A percentile compares a stretch with the other conserved stretches of the same genome.
phyloP scores from a whole-genome alignment of 1,140 invertebrate genomes.

The Sarcophaga bullata region DNA sequence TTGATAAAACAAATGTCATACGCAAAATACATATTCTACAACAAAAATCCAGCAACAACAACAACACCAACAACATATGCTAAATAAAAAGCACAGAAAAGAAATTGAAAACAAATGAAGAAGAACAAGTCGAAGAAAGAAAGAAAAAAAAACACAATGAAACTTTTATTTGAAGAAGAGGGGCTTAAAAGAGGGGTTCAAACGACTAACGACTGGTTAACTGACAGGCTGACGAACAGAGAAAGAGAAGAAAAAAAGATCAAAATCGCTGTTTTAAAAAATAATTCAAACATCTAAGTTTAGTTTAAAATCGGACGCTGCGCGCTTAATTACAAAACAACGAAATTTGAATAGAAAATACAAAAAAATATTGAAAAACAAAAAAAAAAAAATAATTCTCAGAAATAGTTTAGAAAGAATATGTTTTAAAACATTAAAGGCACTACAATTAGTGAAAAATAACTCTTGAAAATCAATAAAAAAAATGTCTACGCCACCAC shows the following conservation, averaged over 20 bases:
- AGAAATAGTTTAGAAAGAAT: neutral
- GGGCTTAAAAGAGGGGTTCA: neutral
- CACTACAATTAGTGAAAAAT: neutral
- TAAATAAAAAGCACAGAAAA: too few relatives aligned
- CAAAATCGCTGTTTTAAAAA: neutral
- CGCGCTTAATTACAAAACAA: neutral
- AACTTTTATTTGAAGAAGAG: neutral
- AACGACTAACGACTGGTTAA: neutral
- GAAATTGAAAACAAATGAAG: neutral
- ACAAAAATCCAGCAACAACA: neutral
- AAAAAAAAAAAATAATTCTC: neutral
- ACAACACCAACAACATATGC: too few relatives aligned
- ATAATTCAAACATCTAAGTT: conserved; percentile 27
- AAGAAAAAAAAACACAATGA: neutral
- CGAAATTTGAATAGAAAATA: neutral
- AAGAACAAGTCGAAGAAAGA: neutral
- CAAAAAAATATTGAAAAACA: neutral
- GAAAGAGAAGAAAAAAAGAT: too few relatives aligned
- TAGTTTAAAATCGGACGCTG: conserved; percentile 34
- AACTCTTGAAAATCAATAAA: neutral
- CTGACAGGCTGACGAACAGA: neutral
- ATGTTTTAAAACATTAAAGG: neutral
- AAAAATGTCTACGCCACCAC: neutral
- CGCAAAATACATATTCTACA: neutral
- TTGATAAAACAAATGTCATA: neutral